Conservation (phyloP, 2,888 invertebrate genomes). For the Frankliniella fusca region DNA sequence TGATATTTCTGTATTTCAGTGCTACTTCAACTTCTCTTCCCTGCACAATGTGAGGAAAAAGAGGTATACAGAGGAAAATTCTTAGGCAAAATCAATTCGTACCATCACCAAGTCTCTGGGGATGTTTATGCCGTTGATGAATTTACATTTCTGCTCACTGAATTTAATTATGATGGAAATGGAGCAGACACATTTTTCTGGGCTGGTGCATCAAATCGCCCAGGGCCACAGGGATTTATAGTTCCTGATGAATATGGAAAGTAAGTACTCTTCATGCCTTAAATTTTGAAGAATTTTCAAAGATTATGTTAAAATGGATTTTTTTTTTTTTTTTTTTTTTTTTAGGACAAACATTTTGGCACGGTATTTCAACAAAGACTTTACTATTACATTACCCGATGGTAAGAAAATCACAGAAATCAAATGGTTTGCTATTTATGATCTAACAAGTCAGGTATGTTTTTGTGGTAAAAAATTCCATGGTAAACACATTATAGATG, state of each 20-base stretch:
- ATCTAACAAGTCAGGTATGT: conserved; percentile 67
- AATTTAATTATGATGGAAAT: conserved; percentile 85
- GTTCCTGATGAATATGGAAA: conserved; percentile 82
- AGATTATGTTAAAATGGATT: not conserved
- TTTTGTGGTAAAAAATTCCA: not conserved
- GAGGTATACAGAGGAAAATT: conserved; percentile 75
- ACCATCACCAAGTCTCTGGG: conserved; percentile 87
- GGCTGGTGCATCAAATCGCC: conserved; percentile 82
- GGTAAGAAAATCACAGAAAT: conserved; percentile 80
- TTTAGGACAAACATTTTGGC: conserved; percentile 77
- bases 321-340: conserved; percentile 45
- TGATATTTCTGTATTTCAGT: not conserved
- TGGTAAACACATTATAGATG: conserved; percentile 30
- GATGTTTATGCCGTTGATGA: conserved; percentile 86
- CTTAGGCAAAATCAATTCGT: conserved; percentile 81
- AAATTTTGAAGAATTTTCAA: not conserved
- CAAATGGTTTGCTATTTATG: conserved; percentile 86
- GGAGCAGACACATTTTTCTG: conserved; percentile 91
- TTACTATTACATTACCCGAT: conserved; percentile 76
- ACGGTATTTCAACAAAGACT: conserved; percentile 80
- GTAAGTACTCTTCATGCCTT: conserved; percentile 51
- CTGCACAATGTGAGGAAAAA: conserved; percentile 53
- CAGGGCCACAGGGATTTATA: conserved; percentile 87
- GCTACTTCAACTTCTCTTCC: not conserved
- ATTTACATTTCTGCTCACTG: conserved; percentile 70